Percentiles rank a stretch among this genome's conserved stretches.
Evolutionary conservation across 2,888 invertebrate genomes (phyloP).

Genomic region (Leistus spinibarbis): DNA sequence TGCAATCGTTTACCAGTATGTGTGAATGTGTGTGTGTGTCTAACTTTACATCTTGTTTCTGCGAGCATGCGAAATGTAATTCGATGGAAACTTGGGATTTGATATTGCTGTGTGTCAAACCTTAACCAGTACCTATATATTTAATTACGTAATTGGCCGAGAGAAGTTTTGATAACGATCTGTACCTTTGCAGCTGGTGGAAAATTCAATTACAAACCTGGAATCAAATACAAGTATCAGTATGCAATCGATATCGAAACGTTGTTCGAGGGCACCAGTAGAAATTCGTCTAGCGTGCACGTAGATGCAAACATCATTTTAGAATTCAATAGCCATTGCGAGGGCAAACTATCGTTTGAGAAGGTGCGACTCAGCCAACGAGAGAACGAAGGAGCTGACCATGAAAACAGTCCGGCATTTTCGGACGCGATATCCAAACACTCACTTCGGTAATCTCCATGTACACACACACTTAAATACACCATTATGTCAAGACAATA

Average conservation of each 20-base stretch:
- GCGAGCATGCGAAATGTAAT: constrained; percentile 14
- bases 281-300: constrained; percentile 72
- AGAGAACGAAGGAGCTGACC: constrained; percentile 44
- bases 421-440: constrained; percentile 62
- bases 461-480: too few species aligned
- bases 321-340: constrained; percentile 73
- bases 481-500: too few species aligned
- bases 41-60: constrained; percentile 29
- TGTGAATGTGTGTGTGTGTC: neutral
- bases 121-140: neutral
- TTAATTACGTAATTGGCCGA: constrained; percentile 33
- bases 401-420: constrained; percentile 63
- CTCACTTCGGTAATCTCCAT: constrained; percentile 57
- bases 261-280: constrained; percentile 72
- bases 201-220: constrained; percentile 69
- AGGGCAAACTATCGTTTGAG: constrained; percentile 70
- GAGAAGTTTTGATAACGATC: constrained; percentile 33
- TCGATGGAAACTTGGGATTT: constrained; percentile 24
- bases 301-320: constrained; percentile 66
- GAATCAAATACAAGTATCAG: constrained; percentile 69
- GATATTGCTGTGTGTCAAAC: constrained; percentile 27
- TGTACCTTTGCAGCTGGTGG: constrained; percentile 57
- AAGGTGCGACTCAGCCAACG: constrained; percentile 65
- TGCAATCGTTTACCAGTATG: constrained; percentile 7
- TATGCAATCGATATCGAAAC: constrained; percentile 75